Evolutionary conservation across 2,797 vertebrate species (phyloP).

Genomic region (Gorsachius magnificus): DNA sequence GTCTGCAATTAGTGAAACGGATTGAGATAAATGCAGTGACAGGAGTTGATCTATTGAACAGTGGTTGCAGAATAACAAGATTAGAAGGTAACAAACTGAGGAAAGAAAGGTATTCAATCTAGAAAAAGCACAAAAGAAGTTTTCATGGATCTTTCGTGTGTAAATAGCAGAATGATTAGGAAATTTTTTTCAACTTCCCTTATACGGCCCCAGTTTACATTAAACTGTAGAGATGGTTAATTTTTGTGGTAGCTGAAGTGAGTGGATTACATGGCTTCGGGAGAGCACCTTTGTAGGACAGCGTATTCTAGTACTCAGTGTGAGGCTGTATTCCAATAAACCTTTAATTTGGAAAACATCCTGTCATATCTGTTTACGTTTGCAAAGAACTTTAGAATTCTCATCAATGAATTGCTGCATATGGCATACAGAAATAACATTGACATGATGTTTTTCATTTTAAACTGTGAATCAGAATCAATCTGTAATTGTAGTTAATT

Average conservation of each 20-base stretch:
- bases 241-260: not conserved
- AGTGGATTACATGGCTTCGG: not conserved
- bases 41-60: not conserved
- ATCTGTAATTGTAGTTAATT: not conserved
- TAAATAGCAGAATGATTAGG: not conserved
- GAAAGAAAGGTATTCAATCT: not conserved
- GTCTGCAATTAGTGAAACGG: not conserved
- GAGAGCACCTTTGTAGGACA: not conserved
- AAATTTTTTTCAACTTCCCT: not conserved
- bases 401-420: not conserved
- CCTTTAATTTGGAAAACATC: not conserved
- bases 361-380: not conserved
- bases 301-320: not conserved
- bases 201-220: not conserved
- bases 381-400: not conserved
- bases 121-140: not conserved
- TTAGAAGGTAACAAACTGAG: not conserved
- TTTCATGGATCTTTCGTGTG: not conserved
- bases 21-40: not conserved
- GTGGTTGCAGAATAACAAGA: not conserved
- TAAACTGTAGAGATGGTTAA: not conserved
- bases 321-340: not conserved
- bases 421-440: not conserved
- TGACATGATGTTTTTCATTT: not conserved
- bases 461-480: not conserved